These are phyloP conservation scores for Ascidia mentula DNA, from an alignment of 23 tunicate genomes.

Conservation along the genomic window DNA sequence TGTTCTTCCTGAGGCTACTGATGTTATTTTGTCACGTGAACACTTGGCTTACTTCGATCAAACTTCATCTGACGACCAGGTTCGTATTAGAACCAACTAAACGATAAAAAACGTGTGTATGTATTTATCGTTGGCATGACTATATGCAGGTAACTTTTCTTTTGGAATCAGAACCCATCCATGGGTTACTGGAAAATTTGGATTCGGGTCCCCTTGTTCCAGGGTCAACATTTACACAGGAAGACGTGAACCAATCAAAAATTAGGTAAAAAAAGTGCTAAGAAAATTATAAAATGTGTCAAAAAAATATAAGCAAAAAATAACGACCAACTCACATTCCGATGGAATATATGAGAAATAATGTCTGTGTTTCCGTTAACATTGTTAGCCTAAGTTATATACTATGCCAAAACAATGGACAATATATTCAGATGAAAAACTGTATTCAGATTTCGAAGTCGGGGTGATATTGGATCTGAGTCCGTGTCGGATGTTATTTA, in stretches of 20 bases:
- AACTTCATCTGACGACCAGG: slow-evolving; percentile 54
- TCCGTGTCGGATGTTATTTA: slow-evolving; percentile 54
- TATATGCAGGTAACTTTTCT: slow-evolving; percentile 62
- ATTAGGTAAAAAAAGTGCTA: too few relatives aligned
- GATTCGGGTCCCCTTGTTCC: slow-evolving; percentile 38
- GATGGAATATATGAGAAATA: too few relatives aligned
- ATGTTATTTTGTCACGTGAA: slow-evolving; percentile 50
- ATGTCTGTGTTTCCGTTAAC: too few relatives aligned
- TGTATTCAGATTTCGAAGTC: slow-evolving; percentile 55
- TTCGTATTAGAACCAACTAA: neutral
- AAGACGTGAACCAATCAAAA: slow-evolving; percentile 50
- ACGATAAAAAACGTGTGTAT: neutral
- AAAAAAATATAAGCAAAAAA: too few relatives aligned
- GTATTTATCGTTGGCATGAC: neutral
- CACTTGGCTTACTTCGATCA: slow-evolving; percentile 66
- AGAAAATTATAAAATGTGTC: too few relatives aligned
- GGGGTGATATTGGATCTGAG: slow-evolving; percentile 26
- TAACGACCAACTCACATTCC: too few relatives aligned
- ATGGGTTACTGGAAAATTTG: slow-evolving; percentile 41
- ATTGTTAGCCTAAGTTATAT: neutral
- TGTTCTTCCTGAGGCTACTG: slow-evolving; percentile 57
- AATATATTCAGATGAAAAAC: too few relatives aligned
- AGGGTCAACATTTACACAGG: slow-evolving; percentile 80
- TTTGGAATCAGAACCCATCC: slow-evolving; percentile 55
- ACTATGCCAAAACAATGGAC: neutral